Evolutionary conservation across 2,797 vertebrate genomes (phyloP).

Genomic region (Spea hammondii): DNA sequence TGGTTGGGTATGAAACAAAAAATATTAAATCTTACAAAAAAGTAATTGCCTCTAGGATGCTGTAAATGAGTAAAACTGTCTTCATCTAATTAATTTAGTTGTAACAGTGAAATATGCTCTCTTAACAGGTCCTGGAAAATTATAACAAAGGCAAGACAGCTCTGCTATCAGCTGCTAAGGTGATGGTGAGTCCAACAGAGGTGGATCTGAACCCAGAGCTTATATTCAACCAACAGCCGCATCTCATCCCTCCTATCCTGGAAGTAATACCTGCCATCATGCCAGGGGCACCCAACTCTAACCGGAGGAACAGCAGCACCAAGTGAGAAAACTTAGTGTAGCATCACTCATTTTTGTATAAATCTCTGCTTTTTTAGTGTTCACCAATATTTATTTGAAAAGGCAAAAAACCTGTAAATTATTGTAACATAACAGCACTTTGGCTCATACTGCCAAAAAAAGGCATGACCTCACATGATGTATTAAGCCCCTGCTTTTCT

Average conservation of each 20-base stretch:
- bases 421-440: no score
- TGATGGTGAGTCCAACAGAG: conserved; percentile 99
- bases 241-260: conserved; percentile 65
- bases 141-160: conserved; percentile 99
- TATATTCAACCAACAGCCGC: conserved; percentile 83
- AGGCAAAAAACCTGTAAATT: no score
- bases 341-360: conserved; percentile 11
- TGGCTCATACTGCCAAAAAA: no score
- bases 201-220: conserved; percentile 94
- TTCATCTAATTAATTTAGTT: no score
- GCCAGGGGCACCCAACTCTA: conserved; percentile 57
- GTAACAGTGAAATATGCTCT: background rate
- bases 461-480: no score
- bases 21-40: no score
- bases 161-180: conserved; percentile 93
- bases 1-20: background rate
- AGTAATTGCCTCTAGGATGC: no score
- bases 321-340: conserved; percentile 73
- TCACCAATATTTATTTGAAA: no score
- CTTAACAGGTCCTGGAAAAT: conserved; percentile 90
- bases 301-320: conserved; percentile 90
- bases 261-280: conserved; percentile 63
- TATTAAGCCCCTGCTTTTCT: no score
- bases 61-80: no score
- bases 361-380: no score